phyloP scores from a whole-genome alignment of 1,140 invertebrate genomes.

The Drosophila quadrilineata region DNA sequence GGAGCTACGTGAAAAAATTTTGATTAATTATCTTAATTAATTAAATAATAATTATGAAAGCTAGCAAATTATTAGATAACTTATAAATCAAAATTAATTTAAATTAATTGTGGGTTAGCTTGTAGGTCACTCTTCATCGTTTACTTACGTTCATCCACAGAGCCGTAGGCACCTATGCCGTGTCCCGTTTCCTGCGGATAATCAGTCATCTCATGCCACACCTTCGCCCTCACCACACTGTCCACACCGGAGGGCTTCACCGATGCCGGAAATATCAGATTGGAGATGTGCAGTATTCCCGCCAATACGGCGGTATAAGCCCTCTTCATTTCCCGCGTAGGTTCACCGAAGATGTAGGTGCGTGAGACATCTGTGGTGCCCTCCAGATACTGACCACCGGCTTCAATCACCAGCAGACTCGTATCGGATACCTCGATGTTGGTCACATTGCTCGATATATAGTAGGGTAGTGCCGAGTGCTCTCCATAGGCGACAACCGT shows the following conservation, averaged over 20 bases:
- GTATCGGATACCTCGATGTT: conserved; percentile 87
- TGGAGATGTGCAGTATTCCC: conserved; percentile 89
- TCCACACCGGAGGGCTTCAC: conserved; percentile 87
- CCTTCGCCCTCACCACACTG: conserved; percentile 87
- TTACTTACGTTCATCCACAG: conserved; percentile 69
- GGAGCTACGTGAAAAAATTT: conserved; percentile 84
- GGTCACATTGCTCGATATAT: conserved; percentile 89
- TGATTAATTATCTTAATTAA: not conserved
- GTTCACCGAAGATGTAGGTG: conserved; percentile 93
- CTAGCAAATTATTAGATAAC: too few relatives aligned
- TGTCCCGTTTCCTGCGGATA: conserved; percentile 94
- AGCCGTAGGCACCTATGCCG: conserved; percentile 93
- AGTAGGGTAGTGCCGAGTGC: conserved; percentile 95
- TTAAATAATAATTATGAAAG: too few relatives aligned
- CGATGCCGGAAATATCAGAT: conserved; percentile 86
- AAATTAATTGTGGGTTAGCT: too few relatives aligned
- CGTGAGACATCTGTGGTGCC: conserved; percentile 97
- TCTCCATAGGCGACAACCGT: conserved; percentile 95
- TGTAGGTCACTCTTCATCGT: too few relatives aligned
- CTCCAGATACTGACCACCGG: conserved; percentile 90
- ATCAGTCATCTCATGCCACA: conserved; percentile 91
- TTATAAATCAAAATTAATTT: too few relatives aligned
- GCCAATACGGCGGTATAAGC: conserved; percentile 95
- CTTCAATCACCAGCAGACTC: conserved; percentile 87
- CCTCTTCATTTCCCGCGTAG: conserved; percentile 88